Conservation (phyloP, 37 sponge, comb jelly and placozoan species). For the Dysidea cf. avara region DNA sequence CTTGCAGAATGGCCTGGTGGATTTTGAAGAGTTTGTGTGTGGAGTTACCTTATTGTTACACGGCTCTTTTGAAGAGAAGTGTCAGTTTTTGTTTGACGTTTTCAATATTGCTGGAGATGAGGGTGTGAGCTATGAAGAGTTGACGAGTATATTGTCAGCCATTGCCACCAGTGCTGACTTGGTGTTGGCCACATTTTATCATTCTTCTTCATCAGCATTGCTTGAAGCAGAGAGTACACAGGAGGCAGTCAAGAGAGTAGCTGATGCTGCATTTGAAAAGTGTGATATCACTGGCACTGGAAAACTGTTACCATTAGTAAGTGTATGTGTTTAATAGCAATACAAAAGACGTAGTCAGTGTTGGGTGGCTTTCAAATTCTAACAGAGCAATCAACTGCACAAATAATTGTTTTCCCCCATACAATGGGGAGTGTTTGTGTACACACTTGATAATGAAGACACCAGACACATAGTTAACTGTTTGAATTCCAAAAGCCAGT, state of each 20-base stretch:
- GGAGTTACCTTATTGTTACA: slow-evolving; percentile 78
- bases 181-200: neutral
- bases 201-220: neutral
- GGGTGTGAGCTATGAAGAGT: slow-evolving; percentile 70
- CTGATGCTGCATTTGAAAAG: slow-evolving; percentile 74
- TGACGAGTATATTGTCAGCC: slow-evolving; percentile 57
- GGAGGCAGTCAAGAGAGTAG: slow-evolving; percentile 8
- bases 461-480: too few species aligned
- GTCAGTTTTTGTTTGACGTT: slow-evolving; percentile 74
- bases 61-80: slow-evolving; percentile 76
- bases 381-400: too few species aligned
- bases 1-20: slow-evolving; percentile 68
- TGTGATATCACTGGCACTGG: slow-evolving; percentile 87
- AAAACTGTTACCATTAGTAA: slow-evolving; percentile 69
- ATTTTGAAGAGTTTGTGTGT: slow-evolving; percentile 88
- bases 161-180: slow-evolving; percentile 11
- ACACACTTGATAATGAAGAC: too few species aligned
- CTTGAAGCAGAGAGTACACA: slow-evolving; percentile 26
- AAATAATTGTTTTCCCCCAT: too few species aligned
- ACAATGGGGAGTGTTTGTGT: too few species aligned
- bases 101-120: slow-evolving; percentile 84
- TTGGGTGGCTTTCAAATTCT: too few species aligned
- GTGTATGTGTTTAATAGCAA: slow-evolving; percentile 8
- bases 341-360: too few species aligned
- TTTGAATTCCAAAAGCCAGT: too few species aligned